phyloP scores from a whole-genome alignment of 2,113 vertebrate genomes.

The Natator depressus region DNA sequence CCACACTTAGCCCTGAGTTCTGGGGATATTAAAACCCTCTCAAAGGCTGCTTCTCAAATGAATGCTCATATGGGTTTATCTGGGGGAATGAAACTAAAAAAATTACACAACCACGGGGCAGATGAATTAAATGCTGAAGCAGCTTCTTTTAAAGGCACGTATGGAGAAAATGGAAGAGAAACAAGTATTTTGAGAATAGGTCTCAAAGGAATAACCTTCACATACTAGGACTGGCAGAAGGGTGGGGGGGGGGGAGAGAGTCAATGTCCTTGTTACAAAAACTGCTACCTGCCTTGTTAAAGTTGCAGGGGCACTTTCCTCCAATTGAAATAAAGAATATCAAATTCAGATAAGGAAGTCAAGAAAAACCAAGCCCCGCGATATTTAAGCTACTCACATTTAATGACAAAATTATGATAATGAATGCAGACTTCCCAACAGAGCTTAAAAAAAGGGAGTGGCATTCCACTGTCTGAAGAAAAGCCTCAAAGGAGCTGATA shows the following conservation, averaged over 20 bases:
- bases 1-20: neutral
- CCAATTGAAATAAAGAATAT: neutral
- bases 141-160: neutral
- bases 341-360: neutral
- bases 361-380: neutral
- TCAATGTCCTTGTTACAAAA: neutral
- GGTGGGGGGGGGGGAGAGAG: neutral
- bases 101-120: neutral
- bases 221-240: neutral
- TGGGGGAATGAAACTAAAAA: neutral
- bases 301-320: neutral
- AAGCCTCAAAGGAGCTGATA: neutral
- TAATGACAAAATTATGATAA: neutral
- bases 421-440: neutral
- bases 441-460: neutral
- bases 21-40: neutral
- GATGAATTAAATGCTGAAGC: neutral
- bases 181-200: constrained; percentile 19
- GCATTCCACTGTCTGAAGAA: neutral
- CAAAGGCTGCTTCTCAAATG: neutral
- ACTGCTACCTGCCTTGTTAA: neutral
- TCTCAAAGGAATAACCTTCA: neutral
- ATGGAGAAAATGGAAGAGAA: neutral
- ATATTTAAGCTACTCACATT: neutral
- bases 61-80: neutral